These are phyloP conservation scores for Halocaridina rubra DNA, from an alignment of 2,888 invertebrate species.

Conservation along the genomic window DNA sequence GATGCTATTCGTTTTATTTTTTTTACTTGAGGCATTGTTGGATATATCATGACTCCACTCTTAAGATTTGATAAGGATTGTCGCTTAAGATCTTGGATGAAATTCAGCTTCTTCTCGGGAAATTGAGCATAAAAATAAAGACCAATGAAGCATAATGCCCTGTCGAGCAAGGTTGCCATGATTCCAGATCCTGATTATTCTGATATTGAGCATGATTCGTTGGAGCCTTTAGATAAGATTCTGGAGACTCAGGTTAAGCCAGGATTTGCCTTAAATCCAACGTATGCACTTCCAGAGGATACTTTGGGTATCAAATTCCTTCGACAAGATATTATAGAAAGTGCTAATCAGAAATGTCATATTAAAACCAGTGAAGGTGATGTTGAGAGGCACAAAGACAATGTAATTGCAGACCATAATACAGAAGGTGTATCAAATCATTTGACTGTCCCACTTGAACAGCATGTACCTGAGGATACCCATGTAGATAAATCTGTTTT, in stretches of 20 bases:
- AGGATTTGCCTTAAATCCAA: background rate
- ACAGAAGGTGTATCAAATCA: background rate
- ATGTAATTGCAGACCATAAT: background rate
- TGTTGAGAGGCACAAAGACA: background rate
- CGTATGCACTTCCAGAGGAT: background rate
- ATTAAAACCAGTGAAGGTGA: background rate
- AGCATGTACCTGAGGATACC: background rate
- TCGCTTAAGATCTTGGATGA: too few species aligned
- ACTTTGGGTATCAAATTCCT: background rate
- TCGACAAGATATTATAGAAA: background rate
- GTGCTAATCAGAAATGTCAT: background rate
- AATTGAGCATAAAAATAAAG: too few species aligned
- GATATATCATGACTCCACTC: background rate
- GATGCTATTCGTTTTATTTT: too few species aligned
- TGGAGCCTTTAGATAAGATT: background rate
- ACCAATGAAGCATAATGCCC: too few species aligned
- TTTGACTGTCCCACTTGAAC: too few species aligned
- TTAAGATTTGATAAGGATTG: background rate
- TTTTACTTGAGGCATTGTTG: background rate
- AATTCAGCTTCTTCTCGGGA: background rate
- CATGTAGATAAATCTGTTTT: too few species aligned
- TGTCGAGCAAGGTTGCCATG: too few species aligned
- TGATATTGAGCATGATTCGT: background rate
- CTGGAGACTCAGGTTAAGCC: background rate
- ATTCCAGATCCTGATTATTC: constrained; percentile 17